Evolutionary conservation across 2,797 vertebrate genomes (phyloP), one percentile per base, ranked within the genome.

Genomic region (Sparus aurata): DNA sequence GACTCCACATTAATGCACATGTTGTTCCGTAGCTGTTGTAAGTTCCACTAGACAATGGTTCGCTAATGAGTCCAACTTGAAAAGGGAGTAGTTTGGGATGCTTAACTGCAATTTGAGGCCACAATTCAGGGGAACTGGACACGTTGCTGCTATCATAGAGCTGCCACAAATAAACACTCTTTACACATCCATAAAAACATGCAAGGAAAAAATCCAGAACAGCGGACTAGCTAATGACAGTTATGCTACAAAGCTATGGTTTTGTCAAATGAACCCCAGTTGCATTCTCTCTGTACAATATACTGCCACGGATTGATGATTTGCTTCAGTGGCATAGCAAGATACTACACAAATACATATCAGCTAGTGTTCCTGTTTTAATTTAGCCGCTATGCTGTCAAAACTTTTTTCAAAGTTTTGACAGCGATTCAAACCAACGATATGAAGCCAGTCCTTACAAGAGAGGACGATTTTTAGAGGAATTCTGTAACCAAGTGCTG

Each of bases 341-440:
- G 23, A 22, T 2, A 50, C 10, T 59, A 22, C 18, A 62, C 50
- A 41, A 25, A 54, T 34, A 6, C 25, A 47, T 15, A 27, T 1
- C 22, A n/a, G 23, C 10, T 27, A 0, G 46, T 23, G 23, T 66
- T 53, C 0, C 43, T 27, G 17, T 41, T 61, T 46, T 22, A 34
- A 6, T 55, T n/a, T 43, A 34, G 23, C 15, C 50, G 71, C 16
- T n/a, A 12, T 3, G 22, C 55, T 70, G 43, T 79, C 52, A 65
- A 70, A 85, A 80, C 58, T 83, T 68, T 54, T 4, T 0, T 0
- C 5, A 70, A 77, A 62, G 16, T 78, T 80, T 71, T 23, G 75
- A 38, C 12, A 22, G 47, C 23, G 57, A 53, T 43, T 77, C 20
- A 23, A 63, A 75, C 55, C 4, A 43, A 55, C 46, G 55, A 23